Conservation (phyloP, 2,888 invertebrate genomes). For the Cacoxenus indagator region DNA sequence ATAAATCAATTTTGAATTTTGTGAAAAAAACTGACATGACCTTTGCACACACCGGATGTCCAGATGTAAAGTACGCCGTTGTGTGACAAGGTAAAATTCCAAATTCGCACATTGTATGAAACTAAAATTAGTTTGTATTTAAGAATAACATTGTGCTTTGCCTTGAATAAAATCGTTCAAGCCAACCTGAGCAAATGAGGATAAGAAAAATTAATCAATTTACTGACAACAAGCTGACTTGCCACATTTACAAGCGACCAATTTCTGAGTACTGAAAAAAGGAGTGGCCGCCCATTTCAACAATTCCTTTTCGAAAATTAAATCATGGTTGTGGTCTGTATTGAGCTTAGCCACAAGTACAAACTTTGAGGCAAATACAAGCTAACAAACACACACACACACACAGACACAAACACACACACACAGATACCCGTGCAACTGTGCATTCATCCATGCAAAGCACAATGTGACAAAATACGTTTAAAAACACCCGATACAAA, state of each 20-base stretch:
- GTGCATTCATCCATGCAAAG: neutral
- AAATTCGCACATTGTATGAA: too few relatives aligned
- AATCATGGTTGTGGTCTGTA: conserved; percentile 51
- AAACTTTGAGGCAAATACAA: neutral
- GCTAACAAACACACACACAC: conserved; percentile 42
- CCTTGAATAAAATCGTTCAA: too few relatives aligned
- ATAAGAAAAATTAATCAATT: neutral
- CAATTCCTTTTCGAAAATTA: conserved; percentile 41
- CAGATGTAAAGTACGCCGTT: too few relatives aligned
- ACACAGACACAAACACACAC: conserved; percentile 7
- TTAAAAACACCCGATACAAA: conserved; percentile 58
- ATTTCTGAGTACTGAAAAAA: conserved; percentile 50
- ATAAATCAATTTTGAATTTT: too few relatives aligned
- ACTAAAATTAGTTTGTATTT: too few relatives aligned
- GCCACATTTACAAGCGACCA: conserved; percentile 59
- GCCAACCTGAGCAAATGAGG: too few relatives aligned
- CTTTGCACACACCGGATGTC: too few relatives aligned
- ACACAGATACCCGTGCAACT: neutral
- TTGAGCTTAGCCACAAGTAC: neutral
- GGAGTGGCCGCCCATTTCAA: neutral
- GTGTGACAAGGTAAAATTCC: too few relatives aligned
- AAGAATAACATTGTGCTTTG: too few relatives aligned
- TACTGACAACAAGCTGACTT: conserved; percentile 40
- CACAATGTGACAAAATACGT: conserved; percentile 36
- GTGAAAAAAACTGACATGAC: too few relatives aligned